These are phyloP conservation scores for Scaptomyza parva DNA, from an alignment of 2,888 invertebrate genomes.

Conservation along the genomic window DNA sequence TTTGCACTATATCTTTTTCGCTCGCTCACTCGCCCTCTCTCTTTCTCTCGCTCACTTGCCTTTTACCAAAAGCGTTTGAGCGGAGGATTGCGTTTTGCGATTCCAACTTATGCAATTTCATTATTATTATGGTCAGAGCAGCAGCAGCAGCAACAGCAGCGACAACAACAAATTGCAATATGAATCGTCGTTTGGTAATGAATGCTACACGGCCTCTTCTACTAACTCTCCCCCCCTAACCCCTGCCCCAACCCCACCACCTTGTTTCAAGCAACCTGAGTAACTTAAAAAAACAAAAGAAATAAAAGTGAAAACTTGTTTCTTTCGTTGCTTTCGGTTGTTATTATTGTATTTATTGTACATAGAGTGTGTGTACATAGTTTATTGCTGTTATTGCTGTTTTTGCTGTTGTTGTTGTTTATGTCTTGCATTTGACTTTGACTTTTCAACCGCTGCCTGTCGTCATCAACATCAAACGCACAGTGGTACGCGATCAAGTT, in stretches of 20 bases:
- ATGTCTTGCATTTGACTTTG: slow-evolving; percentile 76
- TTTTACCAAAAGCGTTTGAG: too few relatives aligned
- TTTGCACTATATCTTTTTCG: slow-evolving; percentile 1
- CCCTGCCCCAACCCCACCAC: slow-evolving; percentile 2
- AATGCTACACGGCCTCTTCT: slow-evolving; percentile 44
- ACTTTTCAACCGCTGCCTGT: slow-evolving; percentile 76
- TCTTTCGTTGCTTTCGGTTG: slow-evolving; percentile 51
- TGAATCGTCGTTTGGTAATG: slow-evolving; percentile 75
- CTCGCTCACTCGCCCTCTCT: too few relatives aligned
- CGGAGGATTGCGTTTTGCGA: slow-evolving; percentile 61
- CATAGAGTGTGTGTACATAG: slow-evolving; percentile 35
- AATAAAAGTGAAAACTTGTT: slow-evolving; percentile 78
- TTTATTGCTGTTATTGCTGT: slow-evolving; percentile 44
- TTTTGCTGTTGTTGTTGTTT: slow-evolving; percentile 44
- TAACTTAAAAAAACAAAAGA: slow-evolving; percentile 48
- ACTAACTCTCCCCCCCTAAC: background rate
- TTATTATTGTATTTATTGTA: slow-evolving; percentile 49
- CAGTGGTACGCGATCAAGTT: slow-evolving; percentile 29
- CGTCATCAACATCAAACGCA: slow-evolving; percentile 49
- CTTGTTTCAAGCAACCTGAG: slow-evolving; percentile 58
- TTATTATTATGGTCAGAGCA: slow-evolving; percentile 66
- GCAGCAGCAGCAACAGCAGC: slow-evolving; percentile 41
- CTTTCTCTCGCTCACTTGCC: too few relatives aligned
- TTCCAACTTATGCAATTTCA: slow-evolving; percentile 74
- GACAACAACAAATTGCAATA: slow-evolving; percentile 58